Evolutionary conservation across 92 coral and sea anemone genomes (phyloP), one percentile per base, ranked within the genome.

Genomic region (Umimayanthus chanpuru): DNA sequence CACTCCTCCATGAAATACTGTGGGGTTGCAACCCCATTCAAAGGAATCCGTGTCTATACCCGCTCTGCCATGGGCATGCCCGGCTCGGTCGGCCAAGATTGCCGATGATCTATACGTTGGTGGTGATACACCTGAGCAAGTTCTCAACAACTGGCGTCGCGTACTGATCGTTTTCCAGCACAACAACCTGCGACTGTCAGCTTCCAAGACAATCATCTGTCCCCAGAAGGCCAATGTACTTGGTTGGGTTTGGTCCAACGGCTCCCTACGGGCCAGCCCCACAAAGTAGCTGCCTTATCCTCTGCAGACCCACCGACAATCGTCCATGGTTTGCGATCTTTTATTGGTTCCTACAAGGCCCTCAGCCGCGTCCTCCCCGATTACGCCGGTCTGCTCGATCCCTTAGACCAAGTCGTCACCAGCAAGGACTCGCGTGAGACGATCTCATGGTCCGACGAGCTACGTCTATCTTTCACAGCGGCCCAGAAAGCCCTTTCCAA

Each of bases 31-130:
- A 79, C 43, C 25, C 85, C 85, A 49, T 88, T 79, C 64, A 81
- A 72, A 44, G 87, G 88, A 4, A 80, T 81, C 72, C 86, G 85
- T 85, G 90, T 85, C n/a, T n/a, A n/a, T n/a, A n/a, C n/a, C n/a
- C n/a, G n/a, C n/a, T n/a, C n/a, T n/a, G n/a, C n/a, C n/a, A 77
- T 91, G 87, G 90, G 87, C 9, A 85, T 88, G 90, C 94, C 90
- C 76, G 90, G 86, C 68, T 86, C 79, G 49, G 21, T 79, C 36
- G 82, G 80, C 71, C 78, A 55, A 81, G 79, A 38, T 30, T 30
- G 79, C 44, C 16, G 50, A 76, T 76, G 80, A 76, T 76, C 55
- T 76, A 76, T 87, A 90, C 73, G 64, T 87, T 73, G 88, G 90
- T 28, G 80, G 90, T n/a, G 82, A 81, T 23, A 80, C 76, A 29